Base-by-base conservation (phyloP, 2,888 invertebrate species). In the Lysandra coridon region DNA sequence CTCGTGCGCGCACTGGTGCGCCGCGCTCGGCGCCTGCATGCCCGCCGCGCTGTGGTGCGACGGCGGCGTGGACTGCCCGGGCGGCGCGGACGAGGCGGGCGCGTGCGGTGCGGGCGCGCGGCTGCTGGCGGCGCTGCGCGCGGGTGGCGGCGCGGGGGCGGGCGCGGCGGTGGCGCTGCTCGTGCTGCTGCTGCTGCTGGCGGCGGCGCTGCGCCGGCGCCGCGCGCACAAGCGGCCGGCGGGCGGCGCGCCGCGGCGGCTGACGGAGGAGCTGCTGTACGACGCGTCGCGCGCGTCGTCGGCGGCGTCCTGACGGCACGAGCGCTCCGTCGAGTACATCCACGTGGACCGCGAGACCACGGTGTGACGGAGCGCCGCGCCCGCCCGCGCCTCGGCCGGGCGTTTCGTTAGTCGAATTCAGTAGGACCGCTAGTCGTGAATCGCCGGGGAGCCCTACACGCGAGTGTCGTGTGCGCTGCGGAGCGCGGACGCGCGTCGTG, bases 311-410 rank as follows among this genome's bases (percentile, higher is more conserved):
- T 98, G 98, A 98, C 98, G 98, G 88, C 97, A 97, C 93, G 96
- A 96, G 90, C 97, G 97, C 95, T 97, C 97, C 95, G 98, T 98
- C 96, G 98, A 98, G 92, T 98, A 97, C 93, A 98, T 98, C 90
- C 98, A 98, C 94, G 97, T 98, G 95, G 98, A 98, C 95, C 97
- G 98, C 91, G 98, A 98, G 95, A 98, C 98, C 90, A 98, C 98
- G 87, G 98, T 98, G 96, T 97, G 96, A 97, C 95, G 91, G 90
- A 88, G 90, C 90, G 91, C 90, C 4, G 37, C 7, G 23, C 10
- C 33, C 60, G 73, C 62, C 57, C 78, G 53, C 12, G 53, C 40
- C 17, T 17, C 14, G 33, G 73, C 53, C 53, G 73, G 60, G 78
- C 62, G 74, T 78, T 73, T 73, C 64, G 78, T 80, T 69, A 75